Base-by-base conservation (phyloP, 1,140 invertebrate species). In the Euura saliciscinereae region DNA sequence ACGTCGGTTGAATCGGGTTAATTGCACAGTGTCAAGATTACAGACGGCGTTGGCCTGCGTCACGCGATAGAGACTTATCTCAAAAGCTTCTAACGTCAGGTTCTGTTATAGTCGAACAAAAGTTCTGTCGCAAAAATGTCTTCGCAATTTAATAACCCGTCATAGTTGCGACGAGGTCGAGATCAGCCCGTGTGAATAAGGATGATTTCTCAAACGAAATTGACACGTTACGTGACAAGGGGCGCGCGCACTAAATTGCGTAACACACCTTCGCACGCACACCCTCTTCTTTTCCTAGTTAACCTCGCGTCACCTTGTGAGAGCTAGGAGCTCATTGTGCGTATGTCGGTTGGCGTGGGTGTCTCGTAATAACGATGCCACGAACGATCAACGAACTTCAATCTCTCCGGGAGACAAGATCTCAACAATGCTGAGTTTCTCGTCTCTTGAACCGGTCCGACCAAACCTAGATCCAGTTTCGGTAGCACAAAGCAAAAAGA, bases 261-360 rank as follows among this genome's bases (percentile, higher is more conserved):
- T 68, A 67, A 72, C 71, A 71, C 71, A 75, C 59, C 45, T 51
- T 75, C 42, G 59, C 66, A 51, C 68, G 68, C 69, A 67, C 70
- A 44, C 65, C 13, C 45, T 10, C 42, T 44, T 69, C 68, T 69
- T 71, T 75, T 75, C 74, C 74, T 73, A 70, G 71, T 73, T 75
- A 73, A 75, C 74, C 74, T 73, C 70, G 68, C 64, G 65, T 59
- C 51, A 71, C 69, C 69, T 66, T 45, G 28, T 42, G 66, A 59
- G 65, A 74, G n/a, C 65, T 10, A 45, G 68, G 68, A 69, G 68
- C 4, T 42, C 13, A 59, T 59, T 59, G 51, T 59, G 51, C 51
- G 51, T 0, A 59, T n/a, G 6, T 11, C 51, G 6, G 51, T n/a
- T 59, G 28, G 51, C 13, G 51, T 59, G 51, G 51, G 51, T 28